phyloP scores from a whole-genome alignment of 2,888 invertebrate species.

The Thymelicus lineola region DNA sequence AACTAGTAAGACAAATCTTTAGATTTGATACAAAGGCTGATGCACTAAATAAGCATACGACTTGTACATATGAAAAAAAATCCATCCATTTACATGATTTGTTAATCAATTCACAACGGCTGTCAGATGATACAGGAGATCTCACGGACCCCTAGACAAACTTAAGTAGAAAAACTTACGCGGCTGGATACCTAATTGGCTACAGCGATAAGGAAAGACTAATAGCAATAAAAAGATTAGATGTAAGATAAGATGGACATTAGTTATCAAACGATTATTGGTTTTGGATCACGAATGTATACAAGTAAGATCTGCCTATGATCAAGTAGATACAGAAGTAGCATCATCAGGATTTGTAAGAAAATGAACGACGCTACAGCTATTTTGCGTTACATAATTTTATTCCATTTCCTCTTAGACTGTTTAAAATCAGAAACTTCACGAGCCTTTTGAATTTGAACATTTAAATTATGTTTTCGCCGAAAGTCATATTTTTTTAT shows the following conservation, averaged over 20 bases:
- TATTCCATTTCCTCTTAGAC: too few species aligned
- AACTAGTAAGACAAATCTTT: too few species aligned
- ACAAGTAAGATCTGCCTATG: neutral
- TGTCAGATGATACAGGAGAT: slow-evolving; percentile 22
- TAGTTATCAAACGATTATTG: slow-evolving; percentile 16
- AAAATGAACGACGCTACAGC: too few species aligned
- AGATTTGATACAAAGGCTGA: too few species aligned
- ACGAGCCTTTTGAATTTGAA: too few species aligned
- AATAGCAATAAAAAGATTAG: slow-evolving; percentile 25
- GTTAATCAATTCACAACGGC: slow-evolving; percentile 23
- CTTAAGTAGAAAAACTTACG: slow-evolving; percentile 22
- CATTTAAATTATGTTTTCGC: too few species aligned
- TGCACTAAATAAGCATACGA: too few species aligned
- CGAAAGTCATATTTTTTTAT: too few species aligned
- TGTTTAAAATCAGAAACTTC: too few species aligned
- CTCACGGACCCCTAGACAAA: neutral
- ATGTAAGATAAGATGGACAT: slow-evolving; percentile 23
- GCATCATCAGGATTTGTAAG: neutral
- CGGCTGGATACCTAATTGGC: slow-evolving; percentile 22
- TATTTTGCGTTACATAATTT: too few species aligned
- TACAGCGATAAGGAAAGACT: slow-evolving; percentile 15
- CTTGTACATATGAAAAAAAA: neutral
- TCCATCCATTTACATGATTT: slow-evolving; percentile 1
- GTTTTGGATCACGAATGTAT: neutral
- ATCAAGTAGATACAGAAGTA: neutral